These are phyloP conservation scores for Sitobion miscanthi DNA, from an alignment of 1,140 invertebrate genomes.

Conservation along the genomic window DNA sequence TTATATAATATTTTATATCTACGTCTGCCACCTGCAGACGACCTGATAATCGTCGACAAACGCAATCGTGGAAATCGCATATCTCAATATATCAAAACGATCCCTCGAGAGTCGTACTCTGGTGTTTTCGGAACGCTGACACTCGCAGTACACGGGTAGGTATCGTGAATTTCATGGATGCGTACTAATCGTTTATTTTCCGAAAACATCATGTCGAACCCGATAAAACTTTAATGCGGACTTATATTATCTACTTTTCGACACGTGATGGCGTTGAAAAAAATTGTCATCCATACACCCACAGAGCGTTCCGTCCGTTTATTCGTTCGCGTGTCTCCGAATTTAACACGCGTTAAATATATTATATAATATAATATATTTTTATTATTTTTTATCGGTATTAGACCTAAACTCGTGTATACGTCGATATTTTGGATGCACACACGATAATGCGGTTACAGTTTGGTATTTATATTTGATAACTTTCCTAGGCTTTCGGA, in stretches of 20 bases:
- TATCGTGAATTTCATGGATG: background rate
- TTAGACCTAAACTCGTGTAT: background rate
- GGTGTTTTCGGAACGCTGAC: background rate
- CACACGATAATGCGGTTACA: background rate
- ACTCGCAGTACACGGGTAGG: too few relatives aligned
- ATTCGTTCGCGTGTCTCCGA: background rate
- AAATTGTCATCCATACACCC: background rate
- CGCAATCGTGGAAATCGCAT: background rate
- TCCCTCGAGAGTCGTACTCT: background rate
- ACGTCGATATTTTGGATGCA: too few relatives aligned
- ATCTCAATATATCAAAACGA: background rate
- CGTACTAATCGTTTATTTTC: background rate
- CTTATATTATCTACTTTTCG: too few relatives aligned
- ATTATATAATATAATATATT: background rate
- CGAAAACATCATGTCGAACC: background rate
- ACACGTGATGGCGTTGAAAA: background rate
- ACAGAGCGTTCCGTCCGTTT: background rate
- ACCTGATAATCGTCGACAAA: background rate
- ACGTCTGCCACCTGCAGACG: background rate
- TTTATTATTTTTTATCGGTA: background rate
- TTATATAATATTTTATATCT: too few relatives aligned
- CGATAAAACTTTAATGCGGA: background rate
- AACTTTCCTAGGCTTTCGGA: background rate
- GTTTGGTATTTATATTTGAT: background rate
- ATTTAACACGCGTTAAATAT: background rate